Conservation (phyloP, 2,797 vertebrate genomes). For the Gadopsis bispinosus region DNA sequence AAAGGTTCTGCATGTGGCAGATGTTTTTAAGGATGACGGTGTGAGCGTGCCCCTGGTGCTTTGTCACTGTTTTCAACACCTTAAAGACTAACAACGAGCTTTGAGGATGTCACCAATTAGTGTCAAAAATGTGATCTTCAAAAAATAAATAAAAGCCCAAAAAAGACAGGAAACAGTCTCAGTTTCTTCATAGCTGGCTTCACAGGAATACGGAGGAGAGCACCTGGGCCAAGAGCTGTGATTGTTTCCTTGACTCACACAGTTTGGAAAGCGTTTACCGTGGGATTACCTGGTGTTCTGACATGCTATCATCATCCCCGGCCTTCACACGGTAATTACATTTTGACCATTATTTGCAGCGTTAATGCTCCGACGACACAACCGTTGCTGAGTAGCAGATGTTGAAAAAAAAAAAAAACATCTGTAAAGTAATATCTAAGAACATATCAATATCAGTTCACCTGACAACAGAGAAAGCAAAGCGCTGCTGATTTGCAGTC, state of each 20-base stretch:
- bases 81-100: slow-evolving; percentile 15
- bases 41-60: slow-evolving; percentile 10
- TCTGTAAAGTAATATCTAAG: slow-evolving; percentile 58
- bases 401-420: slow-evolving; percentile 48
- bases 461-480: slow-evolving; percentile 52
- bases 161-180: slow-evolving; percentile 24
- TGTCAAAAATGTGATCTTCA: slow-evolving; percentile 35
- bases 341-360: slow-evolving; percentile 56
- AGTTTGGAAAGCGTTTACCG: slow-evolving; percentile 53
- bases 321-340: slow-evolving; percentile 54
- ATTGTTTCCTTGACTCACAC: slow-evolving; percentile 62
- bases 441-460: slow-evolving; percentile 47
- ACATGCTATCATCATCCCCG: slow-evolving; percentile 61
- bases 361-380: slow-evolving; percentile 46
- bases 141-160: background rate
- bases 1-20: slow-evolving; percentile 10
- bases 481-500: slow-evolving; percentile 25
- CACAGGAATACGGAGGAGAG: slow-evolving; percentile 25
- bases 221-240: slow-evolving; percentile 52
- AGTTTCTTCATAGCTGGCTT: slow-evolving; percentile 32
- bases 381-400: slow-evolving; percentile 29
- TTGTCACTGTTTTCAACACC: slow-evolving; percentile 26
- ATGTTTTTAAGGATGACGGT: background rate
- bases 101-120: slow-evolving; percentile 41
- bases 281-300: slow-evolving; percentile 44